phyloP scores from a whole-genome alignment of 2,113 vertebrate genomes.

The Festucalex cinctus region DNA sequence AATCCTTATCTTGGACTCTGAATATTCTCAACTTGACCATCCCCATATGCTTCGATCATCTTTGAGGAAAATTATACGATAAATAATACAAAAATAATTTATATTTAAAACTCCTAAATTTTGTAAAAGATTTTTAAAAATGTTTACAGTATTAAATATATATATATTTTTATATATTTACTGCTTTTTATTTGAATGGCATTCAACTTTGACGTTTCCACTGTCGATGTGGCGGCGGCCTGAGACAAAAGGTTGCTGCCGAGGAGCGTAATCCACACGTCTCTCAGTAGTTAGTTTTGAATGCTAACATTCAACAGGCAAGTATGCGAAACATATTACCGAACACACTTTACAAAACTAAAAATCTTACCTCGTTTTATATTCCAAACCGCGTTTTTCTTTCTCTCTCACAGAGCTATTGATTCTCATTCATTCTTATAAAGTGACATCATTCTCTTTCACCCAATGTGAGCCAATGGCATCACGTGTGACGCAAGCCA shows the following conservation, averaged over 20 bases:
- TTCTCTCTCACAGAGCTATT: not conserved
- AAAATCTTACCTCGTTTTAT: slow-evolving; percentile 27
- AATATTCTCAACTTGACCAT: too few species aligned
- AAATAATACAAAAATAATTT: too few species aligned
- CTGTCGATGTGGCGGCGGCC: not conserved
- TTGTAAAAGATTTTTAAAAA: not conserved
- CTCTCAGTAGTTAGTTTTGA: not conserved
- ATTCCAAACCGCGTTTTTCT: slow-evolving; percentile 23
- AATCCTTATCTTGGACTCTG: too few species aligned
- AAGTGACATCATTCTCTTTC: slow-evolving; percentile 30
- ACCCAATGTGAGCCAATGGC: slow-evolving; percentile 36
- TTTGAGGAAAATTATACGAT: too few species aligned
- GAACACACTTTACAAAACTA: not conserved
- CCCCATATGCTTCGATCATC: too few species aligned
- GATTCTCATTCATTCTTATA: slow-evolving; percentile 48
- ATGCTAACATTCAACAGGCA: not conserved
- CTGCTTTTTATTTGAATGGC: not conserved
- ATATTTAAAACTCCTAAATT: too few species aligned
- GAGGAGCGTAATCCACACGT: not conserved
- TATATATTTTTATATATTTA: not conserved
- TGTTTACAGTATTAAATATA: not conserved
- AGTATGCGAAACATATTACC: not conserved
- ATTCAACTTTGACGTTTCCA: not conserved
- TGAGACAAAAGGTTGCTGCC: not conserved
- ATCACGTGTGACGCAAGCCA: slow-evolving; percentile 9